Base-by-base conservation (phyloP, 1,140 invertebrate species). In the Diachasma alloeum region DNA sequence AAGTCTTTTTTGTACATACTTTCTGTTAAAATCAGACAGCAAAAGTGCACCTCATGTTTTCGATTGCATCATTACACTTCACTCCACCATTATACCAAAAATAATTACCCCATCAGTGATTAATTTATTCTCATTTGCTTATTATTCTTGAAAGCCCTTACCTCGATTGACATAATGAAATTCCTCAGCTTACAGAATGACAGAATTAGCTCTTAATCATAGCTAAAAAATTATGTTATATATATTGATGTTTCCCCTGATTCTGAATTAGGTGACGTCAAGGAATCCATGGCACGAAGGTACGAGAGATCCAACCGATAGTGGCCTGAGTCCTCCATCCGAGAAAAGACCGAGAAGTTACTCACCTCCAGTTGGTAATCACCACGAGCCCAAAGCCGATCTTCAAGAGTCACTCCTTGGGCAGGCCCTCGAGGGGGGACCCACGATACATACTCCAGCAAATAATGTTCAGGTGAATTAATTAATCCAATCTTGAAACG, bases 351-450 rank as follows among this genome's bases (percentile, higher is more conserved):
- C 91, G 2, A 89, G 91, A 68, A 91, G 91, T 82, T 89, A 90
- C 48, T 91, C 90, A 73, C 91, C 91, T 36, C 87, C 90, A 0
- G 77, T 89, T 36, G 88, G 85, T 15, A 90, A 90, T 71, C 88
- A 90, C 75, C 86, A 88, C 39, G 88, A 88, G 68, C 87, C 91
- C 70, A 89, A 89, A 72, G 80, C 83, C 46, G 93, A 94, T 81
- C 89, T 94, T 76, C 91, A 92, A 75, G 93, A 94, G 66, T 93
- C 93, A 0, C 88, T 95, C 19, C 89, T 96, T 46, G 92, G 94
- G 15, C 94, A 95, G 83, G 94, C 94, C 1, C 87, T 96, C 17
- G 94, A 96, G 86, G 92, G 91, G 71, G 91, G 91, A 42, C 90
- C 91, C 0, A 91, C 91, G 87, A 88, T 91, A 88, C 90, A 91